Base-by-base conservation (phyloP, 30 jellyfish, hydroid and myxozoan genomes). In the Rhopilema esculentum region DNA sequence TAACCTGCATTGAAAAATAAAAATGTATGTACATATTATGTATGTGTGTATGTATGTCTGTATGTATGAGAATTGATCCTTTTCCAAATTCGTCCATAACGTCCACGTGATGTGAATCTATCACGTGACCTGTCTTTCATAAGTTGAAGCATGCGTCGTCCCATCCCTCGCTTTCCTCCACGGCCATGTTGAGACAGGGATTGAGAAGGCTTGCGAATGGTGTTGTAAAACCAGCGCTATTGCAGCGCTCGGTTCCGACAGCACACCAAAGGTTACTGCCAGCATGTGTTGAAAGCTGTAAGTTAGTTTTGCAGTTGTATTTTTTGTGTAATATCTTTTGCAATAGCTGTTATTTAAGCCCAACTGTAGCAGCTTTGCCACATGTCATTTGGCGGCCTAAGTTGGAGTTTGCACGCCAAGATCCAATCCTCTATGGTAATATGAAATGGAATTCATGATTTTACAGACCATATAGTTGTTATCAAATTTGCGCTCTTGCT, bases 151-250 rank as follows among this genome's bases (percentile, higher is more conserved):
- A 78, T 85, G 94, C 86, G 94, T 72, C 84, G 77, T 25, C 81
- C 21, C 40, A 88, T 57, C 72, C 85, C 85, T 66, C 67, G 88
- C 87, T 63, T 80, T 75, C 87, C 94, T 85, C 94, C 73, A 40
- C 93, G 91, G 94, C 94, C 94, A 94, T 94, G 98, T 94, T 94
- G 84, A 87, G 98, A 82, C 97, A 89, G 77, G 98, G 97, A 24
- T 85, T 94, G 80, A 83, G 98, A 69, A 70, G 97, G 73, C 91
- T 94, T 23, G 91, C 95, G 49, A 89, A 88, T 48, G 95, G 93
- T 69, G 96, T 95, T 79, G 87, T 90, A 40, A 83, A 89, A 89
- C 96, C 97, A 66, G 91, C 98, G 89, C 87, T 94, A 32, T 52
- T 77, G 33, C 93, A 83, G 87, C 98, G 96, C 75, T 80, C 98